Percentiles rank a stretch among this genome's conserved stretches.
phyloP scores from a whole-genome alignment of 2,888 invertebrate genomes.

The Drosophila percnosoma region DNA sequence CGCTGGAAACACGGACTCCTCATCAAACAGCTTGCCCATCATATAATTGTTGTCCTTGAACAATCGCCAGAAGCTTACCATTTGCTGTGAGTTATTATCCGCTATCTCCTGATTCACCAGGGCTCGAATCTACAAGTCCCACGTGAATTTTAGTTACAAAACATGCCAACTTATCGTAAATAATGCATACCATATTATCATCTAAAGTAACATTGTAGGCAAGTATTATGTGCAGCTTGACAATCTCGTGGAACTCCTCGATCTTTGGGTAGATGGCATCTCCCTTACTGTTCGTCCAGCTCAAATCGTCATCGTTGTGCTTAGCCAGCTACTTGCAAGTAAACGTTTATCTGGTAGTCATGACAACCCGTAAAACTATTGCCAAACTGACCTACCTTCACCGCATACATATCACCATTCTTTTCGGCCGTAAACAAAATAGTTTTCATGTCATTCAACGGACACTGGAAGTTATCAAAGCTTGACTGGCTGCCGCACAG shows the following conservation, averaged over 20 bases:
- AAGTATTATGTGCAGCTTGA: conserved; percentile 83
- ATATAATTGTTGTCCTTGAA: conserved; percentile 84
- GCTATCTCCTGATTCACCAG: conserved; percentile 83
- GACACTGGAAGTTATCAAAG: conserved; percentile 83
- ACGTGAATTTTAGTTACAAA: not conserved
- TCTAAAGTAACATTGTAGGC: conserved; percentile 83
- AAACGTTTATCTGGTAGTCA: conserved; percentile 22
- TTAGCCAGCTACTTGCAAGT: conserved; percentile 67
- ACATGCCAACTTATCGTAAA: too few relatives aligned
- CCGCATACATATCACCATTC: conserved; percentile 82
- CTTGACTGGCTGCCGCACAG: conserved; percentile 75
- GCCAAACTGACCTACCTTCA: conserved; percentile 76
- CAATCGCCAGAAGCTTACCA: conserved; percentile 83
- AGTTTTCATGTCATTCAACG: conserved; percentile 81
- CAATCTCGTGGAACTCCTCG: conserved; percentile 83
- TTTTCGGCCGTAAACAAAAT: conserved; percentile 83
- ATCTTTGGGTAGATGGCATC: conserved; percentile 79
- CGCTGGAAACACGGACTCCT: conserved; percentile 83
- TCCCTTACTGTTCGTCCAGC: conserved; percentile 82
- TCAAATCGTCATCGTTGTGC: conserved; percentile 79
- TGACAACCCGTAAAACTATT: conserved; percentile 31
- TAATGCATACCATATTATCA: conserved; percentile 81
- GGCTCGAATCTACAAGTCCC: conserved; percentile 75
- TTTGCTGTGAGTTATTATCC: conserved; percentile 82
- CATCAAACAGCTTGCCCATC: conserved; percentile 84